phyloP scores from a whole-genome alignment of 2,797 vertebrate species.

The Sardinella longiceps region DNA sequence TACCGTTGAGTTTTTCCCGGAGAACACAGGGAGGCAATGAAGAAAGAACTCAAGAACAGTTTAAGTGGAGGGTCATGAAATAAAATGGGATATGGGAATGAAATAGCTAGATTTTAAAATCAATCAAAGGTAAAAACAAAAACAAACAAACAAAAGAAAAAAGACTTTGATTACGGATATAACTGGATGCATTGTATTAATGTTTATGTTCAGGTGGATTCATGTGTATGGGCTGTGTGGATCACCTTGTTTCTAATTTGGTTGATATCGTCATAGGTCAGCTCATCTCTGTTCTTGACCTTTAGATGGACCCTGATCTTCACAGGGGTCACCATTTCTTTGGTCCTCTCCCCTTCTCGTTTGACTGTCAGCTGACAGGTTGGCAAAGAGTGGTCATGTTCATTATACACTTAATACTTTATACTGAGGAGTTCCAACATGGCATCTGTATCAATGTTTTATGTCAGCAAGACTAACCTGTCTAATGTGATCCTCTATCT shows the following conservation, averaged over 20 bases:
- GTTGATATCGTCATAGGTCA: neutral
- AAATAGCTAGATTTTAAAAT: no score
- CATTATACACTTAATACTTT: no score
- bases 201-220: no score
- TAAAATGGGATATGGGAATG: no score
- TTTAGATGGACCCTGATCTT: neutral
- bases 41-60: no score
- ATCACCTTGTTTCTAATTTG: conserved; percentile 3
- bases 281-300: neutral
- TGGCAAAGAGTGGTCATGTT: neutral
- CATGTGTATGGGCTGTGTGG: neutral
- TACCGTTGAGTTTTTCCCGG: no score
- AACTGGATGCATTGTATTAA: no score
- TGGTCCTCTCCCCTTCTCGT: neutral
- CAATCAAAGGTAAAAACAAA: no score
- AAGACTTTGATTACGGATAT: no score
- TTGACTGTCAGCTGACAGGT: neutral
- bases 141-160: no score
- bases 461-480: neutral
- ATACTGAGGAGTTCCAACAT: neutral
- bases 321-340: conserved; percentile 7
- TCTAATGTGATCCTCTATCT: neutral
- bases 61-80: neutral
- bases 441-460: neutral
- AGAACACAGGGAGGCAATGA: neutral